Conservation (phyloP, 2,113 vertebrate genomes). For the Oxyruncus cristatus region DNA sequence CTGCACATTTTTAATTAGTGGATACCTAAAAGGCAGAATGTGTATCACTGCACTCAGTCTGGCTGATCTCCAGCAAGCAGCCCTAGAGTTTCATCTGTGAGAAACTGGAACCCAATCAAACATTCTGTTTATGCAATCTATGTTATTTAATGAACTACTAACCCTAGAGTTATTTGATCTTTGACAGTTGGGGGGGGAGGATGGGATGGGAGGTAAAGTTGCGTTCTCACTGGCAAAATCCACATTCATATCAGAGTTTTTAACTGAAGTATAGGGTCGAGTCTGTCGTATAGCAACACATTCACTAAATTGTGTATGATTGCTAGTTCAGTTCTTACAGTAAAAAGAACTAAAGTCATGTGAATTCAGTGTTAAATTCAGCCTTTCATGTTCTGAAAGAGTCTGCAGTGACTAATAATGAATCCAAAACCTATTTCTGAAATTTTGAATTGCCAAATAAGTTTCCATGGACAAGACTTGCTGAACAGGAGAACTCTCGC, state of each 20-base stretch:
- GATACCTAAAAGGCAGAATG: background rate
- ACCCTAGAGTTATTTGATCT: background rate
- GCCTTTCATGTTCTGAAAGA: background rate
- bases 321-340: background rate
- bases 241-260: background rate
- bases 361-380: background rate
- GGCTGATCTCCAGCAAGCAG: background rate
- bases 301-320: background rate
- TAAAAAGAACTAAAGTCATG: background rate
- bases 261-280: background rate
- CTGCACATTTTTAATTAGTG: background rate
- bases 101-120: background rate
- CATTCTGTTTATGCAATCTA: background rate
- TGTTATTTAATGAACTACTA: slow-evolving; percentile 1
- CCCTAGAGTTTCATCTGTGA: background rate
- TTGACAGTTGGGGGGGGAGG: background rate
- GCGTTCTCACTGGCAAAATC: background rate
- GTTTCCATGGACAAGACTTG: background rate
- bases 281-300: background rate
- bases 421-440: background rate
- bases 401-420: background rate
- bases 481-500: background rate
- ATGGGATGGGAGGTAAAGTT: background rate
- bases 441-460: background rate
- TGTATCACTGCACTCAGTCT: background rate